These are phyloP conservation scores for Indri indri DNA, from an alignment of 2,113 vertebrate genomes.

Conservation along the genomic window DNA sequence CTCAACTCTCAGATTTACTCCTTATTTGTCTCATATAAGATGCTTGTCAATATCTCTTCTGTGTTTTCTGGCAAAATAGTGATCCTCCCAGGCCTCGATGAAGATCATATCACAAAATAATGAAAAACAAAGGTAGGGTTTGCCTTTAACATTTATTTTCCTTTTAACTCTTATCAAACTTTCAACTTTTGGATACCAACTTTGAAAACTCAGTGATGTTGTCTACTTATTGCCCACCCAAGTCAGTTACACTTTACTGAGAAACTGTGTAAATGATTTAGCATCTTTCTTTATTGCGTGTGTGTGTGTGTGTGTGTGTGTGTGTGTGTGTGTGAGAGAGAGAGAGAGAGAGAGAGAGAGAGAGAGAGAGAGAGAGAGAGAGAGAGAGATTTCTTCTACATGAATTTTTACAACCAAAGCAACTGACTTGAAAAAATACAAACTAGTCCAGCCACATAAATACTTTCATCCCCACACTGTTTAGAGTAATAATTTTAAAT, in stretches of 20 bases:
- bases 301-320: background rate
- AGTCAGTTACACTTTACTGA: background rate
- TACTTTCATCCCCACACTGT: background rate
- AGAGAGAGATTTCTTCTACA: background rate
- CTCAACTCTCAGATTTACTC: background rate
- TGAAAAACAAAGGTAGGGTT: background rate
- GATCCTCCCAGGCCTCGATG: background rate
- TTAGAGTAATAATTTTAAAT: background rate
- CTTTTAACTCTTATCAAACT: background rate
- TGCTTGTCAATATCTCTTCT: background rate
- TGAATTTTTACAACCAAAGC: background rate
- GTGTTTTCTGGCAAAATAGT: background rate
- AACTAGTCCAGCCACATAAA: background rate
- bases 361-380: background rate
- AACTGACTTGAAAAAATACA: background rate
- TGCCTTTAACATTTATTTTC: background rate
- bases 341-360: background rate
- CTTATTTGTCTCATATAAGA: background rate
- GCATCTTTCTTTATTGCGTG: background rate
- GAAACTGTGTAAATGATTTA: background rate
- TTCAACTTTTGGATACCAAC: background rate
- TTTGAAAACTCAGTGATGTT: background rate
- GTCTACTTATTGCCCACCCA: background rate
- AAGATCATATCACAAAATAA: background rate
- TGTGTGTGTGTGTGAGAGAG: background rate